Percentiles rank a stretch among this genome's conserved stretches.
These are phyloP conservation scores for Sciurus niger DNA, from an alignment of 2,113 vertebrate species.

Conservation along the genomic window DNA sequence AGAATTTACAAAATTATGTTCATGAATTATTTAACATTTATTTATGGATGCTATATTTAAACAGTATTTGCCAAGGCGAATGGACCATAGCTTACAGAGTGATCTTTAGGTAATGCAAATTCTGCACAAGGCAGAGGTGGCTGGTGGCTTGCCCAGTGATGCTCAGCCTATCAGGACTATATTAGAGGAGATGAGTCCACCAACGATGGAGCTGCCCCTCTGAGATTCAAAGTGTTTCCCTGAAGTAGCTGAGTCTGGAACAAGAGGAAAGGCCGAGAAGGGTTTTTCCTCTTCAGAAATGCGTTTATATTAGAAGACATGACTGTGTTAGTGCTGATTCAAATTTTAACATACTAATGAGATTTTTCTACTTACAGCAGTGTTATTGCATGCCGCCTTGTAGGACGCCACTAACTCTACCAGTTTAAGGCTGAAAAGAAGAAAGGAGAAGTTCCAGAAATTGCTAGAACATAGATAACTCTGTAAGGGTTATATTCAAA, in stretches of 20 bases:
- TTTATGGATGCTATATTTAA: slow-evolving; percentile 93
- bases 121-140: slow-evolving; percentile 76
- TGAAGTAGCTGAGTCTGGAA: background rate
- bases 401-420: background rate
- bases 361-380: background rate
- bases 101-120: slow-evolving; percentile 90
- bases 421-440: background rate
- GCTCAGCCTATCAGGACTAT: slow-evolving; percentile 81
- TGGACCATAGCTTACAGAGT: slow-evolving; percentile 83
- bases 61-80: slow-evolving; percentile 88
- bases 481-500: background rate
- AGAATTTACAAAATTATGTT: slow-evolving; percentile 93
- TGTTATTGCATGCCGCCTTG: background rate
- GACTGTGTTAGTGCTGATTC: background rate
- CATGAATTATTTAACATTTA: slow-evolving; percentile 98
- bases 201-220: slow-evolving; percentile 40
- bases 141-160: slow-evolving; percentile 78
- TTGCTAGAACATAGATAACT: background rate
- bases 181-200: slow-evolving; percentile 77
- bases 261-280: background rate
- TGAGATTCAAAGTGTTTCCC: slow-evolving; percentile 8
- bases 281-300: slow-evolving; percentile 32
- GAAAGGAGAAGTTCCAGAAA: slow-evolving; percentile 35
- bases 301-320: background rate
- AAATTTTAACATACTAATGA: slow-evolving; percentile 5